phyloP scores from a whole-genome alignment of 37 sponge, comb jelly and placozoan genomes.

The Chondrilla cf. caribensis region DNA sequence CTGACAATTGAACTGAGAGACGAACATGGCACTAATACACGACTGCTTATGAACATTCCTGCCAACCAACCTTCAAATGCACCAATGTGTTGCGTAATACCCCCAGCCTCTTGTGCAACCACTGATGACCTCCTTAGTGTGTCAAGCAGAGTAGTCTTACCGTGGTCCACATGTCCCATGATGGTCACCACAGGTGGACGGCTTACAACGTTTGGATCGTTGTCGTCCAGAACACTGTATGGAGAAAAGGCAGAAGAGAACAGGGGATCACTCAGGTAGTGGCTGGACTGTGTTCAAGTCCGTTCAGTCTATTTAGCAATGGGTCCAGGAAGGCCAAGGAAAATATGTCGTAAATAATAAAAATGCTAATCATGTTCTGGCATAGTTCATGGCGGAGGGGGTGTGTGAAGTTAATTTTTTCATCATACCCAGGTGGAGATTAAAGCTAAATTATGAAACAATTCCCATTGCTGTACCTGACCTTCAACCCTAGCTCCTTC shows the following conservation, averaged over 20 bases:
- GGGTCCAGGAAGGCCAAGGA: not conserved
- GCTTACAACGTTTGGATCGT: conserved; percentile 16
- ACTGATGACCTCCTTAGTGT: conserved; percentile 74
- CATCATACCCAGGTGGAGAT: no score
- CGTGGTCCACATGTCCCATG: conserved; percentile 98
- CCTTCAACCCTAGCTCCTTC: no score
- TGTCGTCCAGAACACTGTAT: not conserved
- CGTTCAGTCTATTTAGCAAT: not conserved
- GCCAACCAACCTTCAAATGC: conserved; percentile 79
- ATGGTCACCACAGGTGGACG: conserved; percentile 89
- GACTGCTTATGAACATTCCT: no score
- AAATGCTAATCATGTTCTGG: no score
- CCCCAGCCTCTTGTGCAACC: conserved; percentile 85
- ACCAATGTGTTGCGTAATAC: conserved; percentile 96
- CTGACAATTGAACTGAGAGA: conserved; percentile 22
- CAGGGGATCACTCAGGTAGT: no score
- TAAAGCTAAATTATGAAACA: no score
- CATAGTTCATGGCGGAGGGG: no score
- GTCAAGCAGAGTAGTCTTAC: conserved; percentile 96
- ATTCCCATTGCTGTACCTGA: no score
- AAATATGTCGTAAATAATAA: no score
- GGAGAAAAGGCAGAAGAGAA: not conserved
- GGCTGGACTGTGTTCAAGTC: no score
- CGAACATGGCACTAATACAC: no score
- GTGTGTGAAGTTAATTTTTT: no score